Base-by-base conservation (phyloP, 2,113 vertebrate genomes). In the Callospermophilus lateralis region DNA sequence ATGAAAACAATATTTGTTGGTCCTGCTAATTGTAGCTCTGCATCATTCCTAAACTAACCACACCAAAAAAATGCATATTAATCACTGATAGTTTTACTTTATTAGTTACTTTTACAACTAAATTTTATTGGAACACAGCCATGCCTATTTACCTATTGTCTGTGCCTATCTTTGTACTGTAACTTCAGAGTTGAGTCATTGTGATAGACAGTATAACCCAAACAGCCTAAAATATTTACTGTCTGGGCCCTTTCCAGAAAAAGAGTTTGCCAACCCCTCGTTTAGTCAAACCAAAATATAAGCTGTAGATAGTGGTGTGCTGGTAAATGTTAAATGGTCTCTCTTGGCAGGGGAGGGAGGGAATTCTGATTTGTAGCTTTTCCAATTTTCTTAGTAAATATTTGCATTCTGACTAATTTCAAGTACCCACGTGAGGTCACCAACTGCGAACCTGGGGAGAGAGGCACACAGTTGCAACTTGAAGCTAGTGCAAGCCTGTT, bases 211-310 rank as follows among this genome's bases (percentile, higher is more conserved):
- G n/a, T 24, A 55, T 74, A 22, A 17, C 6, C 9, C 55, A 61
- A 26, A 42, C 53, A 74, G 30, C n/a, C 94, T 74, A 45, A 94
- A 84, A 48, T 67, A 24, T 77, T 90, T 94, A 77, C 39, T 61
- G 7, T 78, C 63, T 39, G 26, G n/a, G 22, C 26, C 48, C 39
- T 70, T 78, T 70, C 42, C 6, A 68, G 51, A 84, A 22, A 77
- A 72, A 65, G 1, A 65, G 2, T 26, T 65, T 72, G 42, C 58
- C n/a, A 70, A 84, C 11, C 34, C 48, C 24, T 65, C 7, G 6
- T 72, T 32, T 65, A 63, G 19, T 42, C n/a, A 45, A 78, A n/a
- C 5, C n/a, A 34, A 72, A 78, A 58, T 45, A 26, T 37, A 24
- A 65, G 55, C 78, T 20, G 32, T 51, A 85, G 51, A 68, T 32